These are phyloP conservation scores for Calycopis cecrops DNA, from an alignment of 1,140 invertebrate genomes.

Conservation along the genomic window DNA sequence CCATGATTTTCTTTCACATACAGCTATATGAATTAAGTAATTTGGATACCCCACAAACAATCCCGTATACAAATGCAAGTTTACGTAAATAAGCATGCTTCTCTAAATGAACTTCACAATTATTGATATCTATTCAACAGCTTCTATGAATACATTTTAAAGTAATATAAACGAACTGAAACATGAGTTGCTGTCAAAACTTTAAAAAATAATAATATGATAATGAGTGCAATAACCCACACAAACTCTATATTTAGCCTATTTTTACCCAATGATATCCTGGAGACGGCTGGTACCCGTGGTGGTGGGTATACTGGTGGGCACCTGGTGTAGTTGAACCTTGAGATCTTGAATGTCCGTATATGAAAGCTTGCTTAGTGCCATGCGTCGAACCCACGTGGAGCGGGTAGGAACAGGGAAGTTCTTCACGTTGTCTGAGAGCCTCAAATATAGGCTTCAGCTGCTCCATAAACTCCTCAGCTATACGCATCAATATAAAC, in stretches of 20 bases:
- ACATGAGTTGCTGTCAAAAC: neutral
- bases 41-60: no score
- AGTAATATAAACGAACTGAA: no score
- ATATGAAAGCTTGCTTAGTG: conserved; percentile 75
- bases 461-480: conserved; percentile 93
- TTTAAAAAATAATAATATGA: neutral
- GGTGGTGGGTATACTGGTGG: conserved; percentile 67
- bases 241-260: conserved; percentile 54
- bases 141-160: neutral
- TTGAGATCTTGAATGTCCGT: conserved; percentile 71
- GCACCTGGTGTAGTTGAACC: conserved; percentile 64
- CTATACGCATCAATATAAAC: conserved; percentile 78
- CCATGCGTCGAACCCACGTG: conserved; percentile 82
- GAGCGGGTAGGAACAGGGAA: conserved; percentile 90
- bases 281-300: conserved; percentile 66
- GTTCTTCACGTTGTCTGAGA: conserved; percentile 89
- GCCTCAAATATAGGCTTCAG: conserved; percentile 95
- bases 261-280: conserved; percentile 72
- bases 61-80: neutral
- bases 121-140: neutral
- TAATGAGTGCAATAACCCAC: conserved; percentile 45
- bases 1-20: neutral
- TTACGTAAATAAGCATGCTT: conserved; percentile 21
- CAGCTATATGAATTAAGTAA: no score
- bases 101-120: conserved; percentile 24